phyloP scores from a whole-genome alignment of 2,113 vertebrate species.

The Falco punctatus region DNA sequence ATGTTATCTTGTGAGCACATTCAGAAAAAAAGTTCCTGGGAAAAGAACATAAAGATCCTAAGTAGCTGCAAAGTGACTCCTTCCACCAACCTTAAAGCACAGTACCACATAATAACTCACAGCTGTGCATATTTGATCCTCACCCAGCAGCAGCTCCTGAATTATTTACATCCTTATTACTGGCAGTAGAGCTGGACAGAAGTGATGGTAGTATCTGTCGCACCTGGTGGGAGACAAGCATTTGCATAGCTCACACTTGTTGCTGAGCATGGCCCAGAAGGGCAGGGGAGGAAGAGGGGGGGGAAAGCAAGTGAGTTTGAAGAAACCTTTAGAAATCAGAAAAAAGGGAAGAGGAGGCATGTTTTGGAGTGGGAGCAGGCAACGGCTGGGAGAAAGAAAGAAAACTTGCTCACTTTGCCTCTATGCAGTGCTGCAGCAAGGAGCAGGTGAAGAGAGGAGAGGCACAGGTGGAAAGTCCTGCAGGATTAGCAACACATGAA shows the following conservation, averaged over 20 bases:
- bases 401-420: background rate
- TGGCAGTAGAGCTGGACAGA: background rate
- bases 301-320: background rate
- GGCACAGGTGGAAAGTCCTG: background rate
- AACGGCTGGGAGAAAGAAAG: background rate
- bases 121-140: background rate
- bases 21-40: background rate
- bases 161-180: constrained; percentile 38
- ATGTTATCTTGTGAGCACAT: background rate
- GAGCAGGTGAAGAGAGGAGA: background rate
- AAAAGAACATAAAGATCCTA: background rate
- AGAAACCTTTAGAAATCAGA: background rate
- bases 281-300: background rate
- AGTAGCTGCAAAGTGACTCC: constrained; percentile 15
- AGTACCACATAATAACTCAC: background rate
- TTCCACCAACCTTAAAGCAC: background rate
- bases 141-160: background rate
- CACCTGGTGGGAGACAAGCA: background rate
- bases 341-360: background rate
- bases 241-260: background rate
- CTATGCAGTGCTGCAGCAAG: background rate
- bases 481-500: background rate
- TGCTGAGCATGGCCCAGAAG: background rate
- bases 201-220: background rate
- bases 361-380: background rate